Base-by-base conservation (phyloP, 2,888 invertebrate species). In the Cryptus viduatorius region DNA sequence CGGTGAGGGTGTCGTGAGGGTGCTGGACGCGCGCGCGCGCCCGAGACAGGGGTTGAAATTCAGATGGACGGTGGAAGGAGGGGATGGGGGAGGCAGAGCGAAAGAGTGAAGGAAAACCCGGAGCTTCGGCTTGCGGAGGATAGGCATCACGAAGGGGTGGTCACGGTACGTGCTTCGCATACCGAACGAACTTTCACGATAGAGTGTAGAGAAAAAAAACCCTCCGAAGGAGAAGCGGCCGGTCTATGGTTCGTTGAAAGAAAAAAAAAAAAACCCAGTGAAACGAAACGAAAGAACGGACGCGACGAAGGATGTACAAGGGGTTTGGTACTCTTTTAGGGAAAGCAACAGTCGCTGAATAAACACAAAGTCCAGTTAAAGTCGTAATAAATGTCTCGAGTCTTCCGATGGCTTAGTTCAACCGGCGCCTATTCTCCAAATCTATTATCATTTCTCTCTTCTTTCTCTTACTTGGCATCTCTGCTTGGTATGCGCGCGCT, bases 291-390 rank as follows among this genome's bases (percentile, higher is more conserved):
- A 72, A 79, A 44, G 77, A 79, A 65, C 59, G 61, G 75, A 56
- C 46, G 65, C 56, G 64, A 73, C 76, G 50, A 67, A 72, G 68
- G 69, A 65, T 78, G 31, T 48, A 31, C 75, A 61, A 73, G 31
- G 61, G 79, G 48, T 69, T 67, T 29, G 69, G 76, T 76, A 64
- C 79, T 37, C 71, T 68, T 84, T 85, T 87, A 88, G 89, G 87
- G 89, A 86, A 88, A 91, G 93, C 92, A 92, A 92, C 92, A 93
- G 92, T 92, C 92, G 92, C 92, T 92, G 92, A 93, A 93, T 93
- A 93, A 93, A 93, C 92, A 93, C 92, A 93, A 93, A 93, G 93
- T 93, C 93, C 93, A 88, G 92, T 92, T 91, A 91, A 92, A 92
- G 92, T 92, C 92, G 92, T 91, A 93, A 93, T 93, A 93, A 93